phyloP scores from a whole-genome alignment of 2,888 invertebrate genomes.

The Apamea crenata region DNA sequence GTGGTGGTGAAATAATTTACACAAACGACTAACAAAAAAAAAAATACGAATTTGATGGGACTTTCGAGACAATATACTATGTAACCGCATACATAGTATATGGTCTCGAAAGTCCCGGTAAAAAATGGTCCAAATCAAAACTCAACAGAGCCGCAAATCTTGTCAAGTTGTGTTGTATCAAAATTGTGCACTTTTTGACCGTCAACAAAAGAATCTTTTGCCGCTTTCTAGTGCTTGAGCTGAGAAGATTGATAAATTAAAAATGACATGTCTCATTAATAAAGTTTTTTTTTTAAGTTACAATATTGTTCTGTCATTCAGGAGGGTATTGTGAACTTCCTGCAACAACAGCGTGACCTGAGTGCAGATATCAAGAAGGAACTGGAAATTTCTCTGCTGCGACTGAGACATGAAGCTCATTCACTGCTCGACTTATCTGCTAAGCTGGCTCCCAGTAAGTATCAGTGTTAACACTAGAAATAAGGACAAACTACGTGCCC shows the following conservation, averaged over 20 bases:
- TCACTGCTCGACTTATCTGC: constrained; percentile 92
- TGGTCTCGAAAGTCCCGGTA: background rate
- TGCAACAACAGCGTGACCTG: constrained; percentile 88
- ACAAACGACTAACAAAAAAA: background rate
- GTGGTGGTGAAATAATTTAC: background rate
- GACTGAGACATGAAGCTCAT: constrained; percentile 93
- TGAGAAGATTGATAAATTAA: background rate
- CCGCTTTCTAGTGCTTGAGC: background rate
- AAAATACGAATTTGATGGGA: background rate
- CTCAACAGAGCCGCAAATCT: background rate
- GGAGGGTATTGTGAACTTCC: constrained; percentile 89
- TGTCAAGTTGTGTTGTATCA: background rate
- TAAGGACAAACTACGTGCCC: too few relatives aligned
- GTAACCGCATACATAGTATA: background rate
- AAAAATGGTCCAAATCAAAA: background rate
- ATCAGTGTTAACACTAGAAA: too few relatives aligned
- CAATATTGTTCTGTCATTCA: constrained; percentile 32
- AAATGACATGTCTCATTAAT: background rate
- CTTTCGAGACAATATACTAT: too few relatives aligned
- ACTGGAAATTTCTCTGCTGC: constrained; percentile 92
- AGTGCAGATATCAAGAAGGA: constrained; percentile 91
- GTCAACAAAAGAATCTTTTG: background rate
- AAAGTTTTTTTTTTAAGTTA: background rate
- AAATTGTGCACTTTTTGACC: background rate
- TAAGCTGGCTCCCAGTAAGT: constrained; percentile 76